These are phyloP conservation scores for Phylloscopus trochiloides DNA, from an alignment of 2,113 vertebrate species.

Conservation along the genomic window DNA sequence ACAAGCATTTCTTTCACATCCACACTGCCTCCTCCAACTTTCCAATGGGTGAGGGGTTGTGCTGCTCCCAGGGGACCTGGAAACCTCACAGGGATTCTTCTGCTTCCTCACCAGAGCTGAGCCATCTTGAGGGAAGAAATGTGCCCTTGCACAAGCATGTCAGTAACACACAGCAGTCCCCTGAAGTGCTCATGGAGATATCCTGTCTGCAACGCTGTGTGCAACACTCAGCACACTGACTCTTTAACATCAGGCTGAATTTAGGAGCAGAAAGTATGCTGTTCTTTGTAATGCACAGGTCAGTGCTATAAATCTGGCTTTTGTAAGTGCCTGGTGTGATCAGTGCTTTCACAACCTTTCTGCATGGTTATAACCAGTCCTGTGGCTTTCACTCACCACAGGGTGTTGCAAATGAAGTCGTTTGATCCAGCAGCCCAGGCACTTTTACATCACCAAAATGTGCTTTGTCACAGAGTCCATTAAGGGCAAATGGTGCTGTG, in stretches of 20 bases:
- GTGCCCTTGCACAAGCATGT: neutral
- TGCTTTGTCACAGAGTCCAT: conserved; percentile 33
- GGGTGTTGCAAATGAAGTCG: neutral
- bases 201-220: neutral
- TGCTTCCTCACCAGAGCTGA: neutral
- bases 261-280: neutral
- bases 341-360: neutral
- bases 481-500: neutral
- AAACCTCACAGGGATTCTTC: neutral
- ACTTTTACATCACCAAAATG: neutral
- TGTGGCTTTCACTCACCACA: neutral
- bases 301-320: neutral
- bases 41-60: neutral
- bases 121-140: neutral
- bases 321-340: neutral
- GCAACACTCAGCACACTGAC: neutral
- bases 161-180: neutral
- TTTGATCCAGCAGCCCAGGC: neutral
- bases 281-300: neutral
- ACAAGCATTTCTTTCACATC: too few relatives aligned
- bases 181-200: neutral
- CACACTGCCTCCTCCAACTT: neutral
- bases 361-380: neutral
- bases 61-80: neutral
- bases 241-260: neutral